These are phyloP conservation scores for Trichechus manatus DNA, from an alignment of 2,113 vertebrate species.

Conservation along the genomic window DNA sequence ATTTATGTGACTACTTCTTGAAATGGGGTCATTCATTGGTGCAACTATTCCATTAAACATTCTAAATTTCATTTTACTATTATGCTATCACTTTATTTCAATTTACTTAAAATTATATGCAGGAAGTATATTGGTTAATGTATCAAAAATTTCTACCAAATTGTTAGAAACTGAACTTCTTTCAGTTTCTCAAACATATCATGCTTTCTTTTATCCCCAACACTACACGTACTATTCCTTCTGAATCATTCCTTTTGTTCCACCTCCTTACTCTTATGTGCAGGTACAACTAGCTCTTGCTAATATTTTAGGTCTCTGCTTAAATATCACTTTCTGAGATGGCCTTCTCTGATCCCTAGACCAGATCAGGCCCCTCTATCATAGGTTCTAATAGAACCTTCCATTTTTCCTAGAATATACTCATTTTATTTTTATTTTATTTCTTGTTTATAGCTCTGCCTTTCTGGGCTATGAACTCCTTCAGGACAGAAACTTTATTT, in stretches of 20 bases:
- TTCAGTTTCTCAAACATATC: neutral
- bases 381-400: neutral
- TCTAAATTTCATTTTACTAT: conserved; percentile 12
- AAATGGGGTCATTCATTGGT: conserved; percentile 33
- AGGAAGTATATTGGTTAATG: neutral
- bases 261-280: neutral
- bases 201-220: neutral
- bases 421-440: neutral
- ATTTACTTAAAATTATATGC: conserved; percentile 9
- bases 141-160: neutral
- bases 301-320: neutral
- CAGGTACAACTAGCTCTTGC: neutral
- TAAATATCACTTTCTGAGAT: neutral
- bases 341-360: neutral
- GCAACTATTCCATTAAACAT: neutral
- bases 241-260: neutral
- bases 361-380: neutral
- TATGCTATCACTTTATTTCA: neutral
- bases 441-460: neutral
- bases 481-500: neutral
- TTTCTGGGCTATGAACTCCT: neutral
- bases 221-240: neutral
- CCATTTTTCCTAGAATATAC: neutral
- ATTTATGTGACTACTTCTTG: conserved; percentile 19
- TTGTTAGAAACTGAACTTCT: neutral